phyloP scores from a whole-genome alignment of 2,797 vertebrate genomes.

The Eupleurogrammus muticus region DNA sequence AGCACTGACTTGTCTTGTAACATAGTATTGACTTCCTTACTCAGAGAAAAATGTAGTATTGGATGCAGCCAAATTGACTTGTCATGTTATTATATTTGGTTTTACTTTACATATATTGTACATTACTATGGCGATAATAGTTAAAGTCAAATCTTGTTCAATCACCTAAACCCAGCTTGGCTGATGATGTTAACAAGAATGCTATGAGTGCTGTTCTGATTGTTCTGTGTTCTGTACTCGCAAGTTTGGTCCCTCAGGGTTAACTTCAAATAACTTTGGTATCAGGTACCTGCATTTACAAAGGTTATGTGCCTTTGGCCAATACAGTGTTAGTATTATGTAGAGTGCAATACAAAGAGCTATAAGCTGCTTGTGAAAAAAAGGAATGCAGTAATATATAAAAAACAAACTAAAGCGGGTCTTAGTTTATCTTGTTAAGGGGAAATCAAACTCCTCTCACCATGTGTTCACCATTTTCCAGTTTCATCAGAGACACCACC shows the following conservation, averaged over 20 bases:
- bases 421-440: slow-evolving; percentile 6
- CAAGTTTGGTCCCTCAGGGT: background rate
- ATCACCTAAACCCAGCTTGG: background rate
- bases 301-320: background rate
- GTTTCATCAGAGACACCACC: slow-evolving; percentile 80
- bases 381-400: too few relatives aligned
- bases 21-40: background rate
- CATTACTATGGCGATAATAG: background rate
- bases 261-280: background rate
- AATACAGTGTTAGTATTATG: background rate
- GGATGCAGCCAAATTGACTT: background rate
- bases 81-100: background rate
- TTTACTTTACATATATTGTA: background rate
- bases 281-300: background rate
- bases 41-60: background rate
- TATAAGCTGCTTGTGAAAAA: background rate
- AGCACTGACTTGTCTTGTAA: background rate
- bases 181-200: background rate
- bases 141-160: background rate
- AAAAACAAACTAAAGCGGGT: background rate
- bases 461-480: slow-evolving; percentile 84
- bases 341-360: background rate
- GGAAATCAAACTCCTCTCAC: slow-evolving; percentile 64
- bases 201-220: background rate
- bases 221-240: background rate